Base-by-base conservation (phyloP, 2,888 invertebrate genomes). In the Falcaria lacertinaria region DNA sequence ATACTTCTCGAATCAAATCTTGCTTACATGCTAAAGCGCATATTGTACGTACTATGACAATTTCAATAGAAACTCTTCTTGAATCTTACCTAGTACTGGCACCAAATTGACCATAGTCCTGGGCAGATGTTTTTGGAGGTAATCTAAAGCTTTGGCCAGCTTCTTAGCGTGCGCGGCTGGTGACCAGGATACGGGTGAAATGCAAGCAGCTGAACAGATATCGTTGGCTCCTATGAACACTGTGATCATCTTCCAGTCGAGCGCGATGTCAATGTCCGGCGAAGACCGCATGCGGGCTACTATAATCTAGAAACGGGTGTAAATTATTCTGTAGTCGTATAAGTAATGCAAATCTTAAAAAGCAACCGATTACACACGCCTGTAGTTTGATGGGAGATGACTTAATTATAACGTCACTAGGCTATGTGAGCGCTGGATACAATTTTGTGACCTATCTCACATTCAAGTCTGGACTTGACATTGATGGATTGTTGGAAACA, bases 201-300 rank as follows among this genome's bases (percentile, higher is more conserved):
- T 85, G 64, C 94, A 94, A 45, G 94, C 93, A 0, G 92, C 93
- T 0, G 94, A 94, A 63, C 94, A 94, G 36, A 94, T 88, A 70
- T 94, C 94, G 69, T 94, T 94, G 47, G 94, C 94, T 0, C 94
- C 94, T 52, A 94, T 93, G 71, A 94, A 92, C 38, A 95, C 86
- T 0, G 95, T 94, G 39, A 95, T 80, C 90, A 94, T 93, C 90
- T 94, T 94, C 94, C 94, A 94, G 58, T 94, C 92, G 8, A 86
- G 88, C 1, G 81, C 69, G 28, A 92, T 79, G 67, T 94, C 89
- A 44, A 94, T 91, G 39, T 86, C 90, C 0, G 89, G 86, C 40
- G 93, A 90, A 2, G 82, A 85, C 47, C 88, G 91, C 75, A 94
- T 93, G 43, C 93, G 91, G 13, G 89, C 90, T 13, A 94, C 92